Evolutionary conservation across 2,113 vertebrate species (phyloP).

Genomic region (Anthoscopus minutus): DNA sequence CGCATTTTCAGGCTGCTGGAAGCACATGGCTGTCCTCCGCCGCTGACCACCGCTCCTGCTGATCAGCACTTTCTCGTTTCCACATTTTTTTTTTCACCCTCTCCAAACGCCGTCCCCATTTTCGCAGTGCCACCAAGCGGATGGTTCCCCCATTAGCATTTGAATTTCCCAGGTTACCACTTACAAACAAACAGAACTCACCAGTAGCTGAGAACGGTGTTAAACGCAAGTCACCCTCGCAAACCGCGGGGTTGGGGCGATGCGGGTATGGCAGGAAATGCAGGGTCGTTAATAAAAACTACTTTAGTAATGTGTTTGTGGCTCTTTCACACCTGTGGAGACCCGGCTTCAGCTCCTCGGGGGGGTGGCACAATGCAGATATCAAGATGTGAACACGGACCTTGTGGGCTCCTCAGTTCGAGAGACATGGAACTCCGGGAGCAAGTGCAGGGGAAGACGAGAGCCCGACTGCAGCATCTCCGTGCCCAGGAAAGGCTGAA

Average conservation of each 20-base stretch:
- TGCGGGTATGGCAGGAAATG: neutral
- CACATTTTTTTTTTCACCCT: rapidly evolving
- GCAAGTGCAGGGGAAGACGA: rapidly evolving
- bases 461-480: neutral
- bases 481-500: rapidly evolving
- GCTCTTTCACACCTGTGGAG: neutral
- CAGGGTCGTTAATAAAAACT: neutral
- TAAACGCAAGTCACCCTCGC: neutral
- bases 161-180: neutral
- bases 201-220: rapidly evolving
- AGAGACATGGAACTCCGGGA: no score
- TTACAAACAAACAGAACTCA: rapidly evolving
- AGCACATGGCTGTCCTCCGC: rapidly evolving
- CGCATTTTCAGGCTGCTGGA: neutral
- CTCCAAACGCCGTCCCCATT: neutral
- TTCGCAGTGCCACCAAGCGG: conserved; percentile 39
- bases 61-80: neutral
- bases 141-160: neutral
- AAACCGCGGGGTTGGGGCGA: rapidly evolving
- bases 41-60: neutral
- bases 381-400: rapidly evolving
- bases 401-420: neutral
- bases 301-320: neutral
- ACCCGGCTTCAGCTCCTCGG: rapidly evolving
- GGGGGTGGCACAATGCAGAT: neutral